phyloP scores from a whole-genome alignment of 37 sponge, comb jelly and placozoan genomes.

The Agelas oroides region DNA sequence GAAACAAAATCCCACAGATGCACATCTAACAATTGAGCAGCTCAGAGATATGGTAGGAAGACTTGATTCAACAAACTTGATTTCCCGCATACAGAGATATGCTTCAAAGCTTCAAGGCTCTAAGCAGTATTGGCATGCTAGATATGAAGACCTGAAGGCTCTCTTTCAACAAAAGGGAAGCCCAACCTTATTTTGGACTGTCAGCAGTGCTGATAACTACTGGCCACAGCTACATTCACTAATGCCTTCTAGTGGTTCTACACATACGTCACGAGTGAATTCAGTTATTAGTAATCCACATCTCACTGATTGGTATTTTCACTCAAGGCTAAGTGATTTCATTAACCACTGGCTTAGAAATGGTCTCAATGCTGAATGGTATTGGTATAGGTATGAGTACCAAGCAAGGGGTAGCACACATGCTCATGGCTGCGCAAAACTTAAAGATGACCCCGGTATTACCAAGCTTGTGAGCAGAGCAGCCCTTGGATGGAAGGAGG shows the following conservation, averaged over 20 bases:
- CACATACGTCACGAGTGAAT: neutral
- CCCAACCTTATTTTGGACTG: slow-evolving; percentile 47
- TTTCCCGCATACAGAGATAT: slow-evolving; percentile 26
- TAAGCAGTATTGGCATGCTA: slow-evolving; percentile 43
- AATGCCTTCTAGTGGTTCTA: neutral
- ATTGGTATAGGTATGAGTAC: slow-evolving; percentile 38
- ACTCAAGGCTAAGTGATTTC: slow-evolving; percentile 2
- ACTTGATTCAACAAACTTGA: neutral
- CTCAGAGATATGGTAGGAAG: slow-evolving; percentile 29
- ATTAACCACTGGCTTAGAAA: neutral
- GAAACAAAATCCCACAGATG: slow-evolving; percentile 38
- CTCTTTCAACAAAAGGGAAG: slow-evolving; percentile 35
- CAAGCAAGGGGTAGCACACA: slow-evolving; percentile 44
- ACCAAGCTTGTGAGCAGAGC: neutral
- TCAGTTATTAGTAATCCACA: slow-evolving; percentile 8
- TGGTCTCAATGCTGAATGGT: slow-evolving; percentile 7
- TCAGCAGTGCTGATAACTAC: slow-evolving; percentile 29
- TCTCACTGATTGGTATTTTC: slow-evolving; percentile 26
- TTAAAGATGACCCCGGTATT: slow-evolving; percentile 21
- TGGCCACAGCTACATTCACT: slow-evolving; percentile 48
- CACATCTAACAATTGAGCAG: slow-evolving; percentile 31
- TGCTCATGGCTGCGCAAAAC: slow-evolving; percentile 34
- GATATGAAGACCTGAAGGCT: slow-evolving; percentile 11
- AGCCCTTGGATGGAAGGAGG: neutral
- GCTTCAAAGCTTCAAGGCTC: slow-evolving; percentile 35